phyloP scores from a whole-genome alignment of 2,113 vertebrate genomes.

The Oryzias curvinotus region DNA sequence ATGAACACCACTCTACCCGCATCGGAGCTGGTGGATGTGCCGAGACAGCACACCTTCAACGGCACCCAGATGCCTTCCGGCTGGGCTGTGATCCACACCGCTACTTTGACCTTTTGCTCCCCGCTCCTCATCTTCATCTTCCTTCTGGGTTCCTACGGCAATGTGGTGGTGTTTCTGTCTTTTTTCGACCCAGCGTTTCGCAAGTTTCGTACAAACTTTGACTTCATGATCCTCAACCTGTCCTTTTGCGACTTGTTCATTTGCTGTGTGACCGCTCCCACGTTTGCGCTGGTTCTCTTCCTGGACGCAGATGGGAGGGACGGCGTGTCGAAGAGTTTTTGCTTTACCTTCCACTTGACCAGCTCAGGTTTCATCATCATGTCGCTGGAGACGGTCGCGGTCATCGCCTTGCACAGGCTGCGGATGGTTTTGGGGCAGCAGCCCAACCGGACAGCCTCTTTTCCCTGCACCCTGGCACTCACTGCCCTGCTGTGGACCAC shows the following conservation, averaged over 20 bases:
- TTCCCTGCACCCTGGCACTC: conserved; percentile 87
- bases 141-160: conserved; percentile 93
- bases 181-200: conserved; percentile 95
- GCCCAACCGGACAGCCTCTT: conserved; percentile 83
- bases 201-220: conserved; percentile 95
- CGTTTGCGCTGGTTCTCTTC: conserved; percentile 90
- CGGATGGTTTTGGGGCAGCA: conserved; percentile 93
- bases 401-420: conserved; percentile 92
- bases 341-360: conserved; percentile 93
- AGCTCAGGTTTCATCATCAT: conserved; percentile 93
- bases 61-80: conserved; percentile 56
- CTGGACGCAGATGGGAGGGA: conserved; percentile 75
- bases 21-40: conserved; percentile 70
- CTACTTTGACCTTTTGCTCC: conserved; percentile 86
- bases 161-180: conserved; percentile 93
- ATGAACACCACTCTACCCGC: conserved; percentile 84
- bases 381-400: conserved; percentile 94
- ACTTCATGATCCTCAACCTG: conserved; percentile 96
- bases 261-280: conserved; percentile 90
- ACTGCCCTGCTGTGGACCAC: conserved; percentile 89
- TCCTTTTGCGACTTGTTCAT: conserved; percentile 97
- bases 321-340: conserved; percentile 85
- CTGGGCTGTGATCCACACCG: conserved; percentile 82
- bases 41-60: conserved; percentile 66
- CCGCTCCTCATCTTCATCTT: conserved; percentile 87